Percentiles rank a stretch among this genome's conserved stretches.
phyloP scores from a whole-genome alignment of 1,140 invertebrate species.

The Trypoxylus dichotomus region DNA sequence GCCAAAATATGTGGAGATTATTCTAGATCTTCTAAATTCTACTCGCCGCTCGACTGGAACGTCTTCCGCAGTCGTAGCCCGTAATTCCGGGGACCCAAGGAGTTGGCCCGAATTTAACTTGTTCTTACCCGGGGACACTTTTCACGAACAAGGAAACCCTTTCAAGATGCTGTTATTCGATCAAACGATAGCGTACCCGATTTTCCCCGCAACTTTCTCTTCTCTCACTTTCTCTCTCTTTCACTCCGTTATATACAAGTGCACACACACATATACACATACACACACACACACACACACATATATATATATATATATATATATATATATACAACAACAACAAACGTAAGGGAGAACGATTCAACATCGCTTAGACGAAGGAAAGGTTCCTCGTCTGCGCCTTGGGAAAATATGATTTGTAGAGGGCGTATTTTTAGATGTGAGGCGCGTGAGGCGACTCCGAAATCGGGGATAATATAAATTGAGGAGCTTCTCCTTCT shows the following conservation, averaged over 20 bases:
- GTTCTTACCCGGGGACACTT: neutral
- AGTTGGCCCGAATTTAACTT: neutral
- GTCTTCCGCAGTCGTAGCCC: neutral
- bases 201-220: neutral
- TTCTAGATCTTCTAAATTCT: neutral
- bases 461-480: no score
- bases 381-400: neutral
- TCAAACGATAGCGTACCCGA: neutral
- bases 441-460: neutral
- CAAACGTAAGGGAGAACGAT: neutral
- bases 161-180: slow-evolving; percentile 2
- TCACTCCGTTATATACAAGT: no score
- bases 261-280: no score
- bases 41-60: neutral
- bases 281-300: no score
- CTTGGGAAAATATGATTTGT: neutral
- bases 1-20: no score
- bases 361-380: neutral
- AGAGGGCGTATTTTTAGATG: neutral
- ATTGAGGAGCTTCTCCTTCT: no score
- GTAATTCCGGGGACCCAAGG: neutral
- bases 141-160: neutral
- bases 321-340: neutral
- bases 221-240: no score
- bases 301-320: no score